Evolutionary conservation across 2,888 invertebrate genomes (phyloP).

Genomic region (Eutolmus rufibarbis): DNA sequence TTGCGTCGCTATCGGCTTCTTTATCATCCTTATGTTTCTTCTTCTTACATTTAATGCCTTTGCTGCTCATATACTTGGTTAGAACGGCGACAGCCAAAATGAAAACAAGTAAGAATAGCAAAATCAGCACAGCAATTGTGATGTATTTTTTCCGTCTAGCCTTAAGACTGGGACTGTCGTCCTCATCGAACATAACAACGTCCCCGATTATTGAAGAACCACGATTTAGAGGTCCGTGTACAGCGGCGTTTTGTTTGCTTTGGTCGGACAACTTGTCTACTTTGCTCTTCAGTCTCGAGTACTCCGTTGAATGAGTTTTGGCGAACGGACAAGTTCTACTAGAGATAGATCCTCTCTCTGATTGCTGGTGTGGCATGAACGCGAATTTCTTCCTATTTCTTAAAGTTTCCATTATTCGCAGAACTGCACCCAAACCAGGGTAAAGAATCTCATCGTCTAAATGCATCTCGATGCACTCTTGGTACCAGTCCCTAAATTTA

Average conservation of each 20-base stretch:
- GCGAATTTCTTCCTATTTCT: constrained; percentile 35
- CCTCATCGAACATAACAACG: constrained; percentile 11
- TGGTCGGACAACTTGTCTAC: not conserved
- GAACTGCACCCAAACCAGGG: constrained; percentile 58
- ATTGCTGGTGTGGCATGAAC: not conserved
- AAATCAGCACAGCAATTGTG: constrained; percentile 17
- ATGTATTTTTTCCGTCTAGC: constrained; percentile 39
- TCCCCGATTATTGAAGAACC: not conserved
- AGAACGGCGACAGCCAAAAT: constrained; percentile 42
- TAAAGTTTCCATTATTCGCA: constrained; percentile 55
- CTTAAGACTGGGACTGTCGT: not conserved
- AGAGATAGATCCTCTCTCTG: not conserved
- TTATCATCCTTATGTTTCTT: not conserved
- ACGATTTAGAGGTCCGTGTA: not conserved
- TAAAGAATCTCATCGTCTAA: constrained; percentile 58
- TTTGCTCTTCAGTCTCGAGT: not conserved
- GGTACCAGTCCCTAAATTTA: constrained; percentile 56
- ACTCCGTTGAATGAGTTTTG: not conserved
- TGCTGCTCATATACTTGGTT: constrained; percentile 40
- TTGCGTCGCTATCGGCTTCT: not conserved
- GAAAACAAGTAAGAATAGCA: constrained; percentile 36
- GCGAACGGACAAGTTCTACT: not conserved
- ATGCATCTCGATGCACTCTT: constrained; percentile 55
- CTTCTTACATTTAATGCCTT: not conserved
- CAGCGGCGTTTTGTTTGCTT: not conserved